A percentile compares a stretch with the other conserved stretches of the same genome.
Evolutionary conservation across 1,140 invertebrate genomes (phyloP).

Genomic region (Heliconius congener): DNA sequence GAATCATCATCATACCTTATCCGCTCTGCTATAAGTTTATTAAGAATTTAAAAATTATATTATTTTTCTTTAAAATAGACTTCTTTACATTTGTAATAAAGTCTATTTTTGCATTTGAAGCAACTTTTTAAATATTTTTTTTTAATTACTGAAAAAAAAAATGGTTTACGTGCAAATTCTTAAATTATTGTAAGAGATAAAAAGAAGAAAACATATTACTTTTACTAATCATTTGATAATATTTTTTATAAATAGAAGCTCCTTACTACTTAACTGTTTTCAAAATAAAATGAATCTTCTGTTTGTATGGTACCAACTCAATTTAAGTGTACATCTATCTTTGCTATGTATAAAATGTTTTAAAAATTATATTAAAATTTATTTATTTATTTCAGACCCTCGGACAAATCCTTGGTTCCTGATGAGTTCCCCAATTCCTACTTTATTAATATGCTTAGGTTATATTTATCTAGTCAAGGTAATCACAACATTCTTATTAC

Average conservation of each 20-base stretch:
- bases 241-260: background rate
- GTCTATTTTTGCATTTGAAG: no score
- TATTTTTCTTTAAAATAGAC: no score
- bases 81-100: no score
- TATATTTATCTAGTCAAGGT: slow-evolving; percentile 91
- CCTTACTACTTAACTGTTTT: background rate
- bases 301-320: background rate
- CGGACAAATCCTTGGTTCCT: slow-evolving; percentile 91
- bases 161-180: no score
- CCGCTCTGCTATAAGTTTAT: no score
- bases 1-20: no score
- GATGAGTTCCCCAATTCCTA: slow-evolving; percentile 92
- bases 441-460: slow-evolving; percentile 87
- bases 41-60: no score
- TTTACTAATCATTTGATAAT: background rate
- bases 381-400: slow-evolving; percentile 83
- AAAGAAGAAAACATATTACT: background rate
- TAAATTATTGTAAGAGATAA: no score
- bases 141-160: no score
- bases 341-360: background rate
- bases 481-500: background rate
- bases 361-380: background rate
- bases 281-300: background rate
- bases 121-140: no score
- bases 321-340: no score